Base-by-base conservation (phyloP, 1,140 invertebrate genomes). In the Steinernema khuongi region DNA sequence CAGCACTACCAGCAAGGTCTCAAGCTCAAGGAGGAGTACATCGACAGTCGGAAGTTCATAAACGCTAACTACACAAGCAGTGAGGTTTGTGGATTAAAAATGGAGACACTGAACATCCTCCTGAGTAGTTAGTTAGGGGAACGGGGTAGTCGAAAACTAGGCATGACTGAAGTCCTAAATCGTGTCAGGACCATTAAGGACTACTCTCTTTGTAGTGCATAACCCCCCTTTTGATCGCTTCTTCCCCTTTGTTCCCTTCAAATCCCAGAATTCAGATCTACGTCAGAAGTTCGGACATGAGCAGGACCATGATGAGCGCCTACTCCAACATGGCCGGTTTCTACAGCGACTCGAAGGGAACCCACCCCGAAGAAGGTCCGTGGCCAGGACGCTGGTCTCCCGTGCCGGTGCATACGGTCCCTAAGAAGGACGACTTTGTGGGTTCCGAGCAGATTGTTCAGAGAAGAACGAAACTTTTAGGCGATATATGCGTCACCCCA, bases 321-420 rank as follows among this genome's bases (percentile, higher is more conserved):
- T 68, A 79, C n/a, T 19, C 76, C 1, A 77, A 77, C 32, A 68
- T 77, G 32, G 78, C 78, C 70, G 78, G 78, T 74, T 77, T 79
- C 75, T 79, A 74, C 68, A 41, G 60, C 4, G 60, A 68, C 11
- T 60, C 50, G 11, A 60, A 26, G 4, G 50, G 50, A 60, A 60
- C 50, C 7, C 50, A 60, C 50, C 50, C 50, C 11, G 50, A 29
- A 72, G 78, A 30, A 31, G 68, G 4, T 11, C 68, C 1, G 78
- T 79, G 78, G 78, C 78, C 78, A 1, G 67, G n/a, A 7, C 32
- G 44, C 18, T 79, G 78, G 78, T 74, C 78, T 7, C 78, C 77
- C 1, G 50, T 76, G 4, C 78, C 77, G 14, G 70, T 79, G 31
- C 78, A 77, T 50, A 74, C 79, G n/a, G 30, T 80, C 2, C 50